A percentile compares a stretch with the other conserved stretches of the same genome.
phyloP scores from a whole-genome alignment of 2,797 vertebrate genomes.

The Scyliorhinus canicula region DNA sequence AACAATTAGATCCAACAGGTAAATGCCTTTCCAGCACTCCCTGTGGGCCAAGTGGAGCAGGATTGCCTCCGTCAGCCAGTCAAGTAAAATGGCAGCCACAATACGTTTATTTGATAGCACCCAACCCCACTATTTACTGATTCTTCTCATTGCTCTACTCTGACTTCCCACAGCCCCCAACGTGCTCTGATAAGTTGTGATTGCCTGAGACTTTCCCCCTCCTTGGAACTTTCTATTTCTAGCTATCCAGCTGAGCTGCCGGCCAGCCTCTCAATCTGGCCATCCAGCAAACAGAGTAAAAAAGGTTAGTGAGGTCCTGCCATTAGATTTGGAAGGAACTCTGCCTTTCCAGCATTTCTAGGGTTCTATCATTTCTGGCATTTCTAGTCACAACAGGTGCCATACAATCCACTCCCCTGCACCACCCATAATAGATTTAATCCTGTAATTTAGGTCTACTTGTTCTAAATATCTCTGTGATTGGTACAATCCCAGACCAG shows the following conservation, averaged over 20 bases:
- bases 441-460: not conserved
- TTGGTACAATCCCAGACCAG: not conserved
- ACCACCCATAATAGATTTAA: not conserved
- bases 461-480: not conserved
- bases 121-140: too few relatives aligned
- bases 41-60: too few relatives aligned
- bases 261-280: not conserved
- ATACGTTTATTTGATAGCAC: not conserved
- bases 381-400: too few relatives aligned
- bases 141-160: not conserved
- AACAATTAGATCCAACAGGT: too few relatives aligned
- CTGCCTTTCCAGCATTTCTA: too few relatives aligned
- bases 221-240: not conserved
- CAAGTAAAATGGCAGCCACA: not conserved
- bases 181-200: not conserved
- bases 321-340: too few relatives aligned
- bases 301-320: too few relatives aligned
- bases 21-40: too few relatives aligned
- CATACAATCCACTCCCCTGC: too few relatives aligned
- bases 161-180: not conserved
- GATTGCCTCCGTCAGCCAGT: too few relatives aligned
- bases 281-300: too few relatives aligned
- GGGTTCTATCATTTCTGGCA: too few relatives aligned
- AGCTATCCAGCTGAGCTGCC: not conserved
- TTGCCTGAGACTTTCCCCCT: not conserved